Conservation (phyloP, 2,113 vertebrate species). For the Ceratotherium simum region DNA sequence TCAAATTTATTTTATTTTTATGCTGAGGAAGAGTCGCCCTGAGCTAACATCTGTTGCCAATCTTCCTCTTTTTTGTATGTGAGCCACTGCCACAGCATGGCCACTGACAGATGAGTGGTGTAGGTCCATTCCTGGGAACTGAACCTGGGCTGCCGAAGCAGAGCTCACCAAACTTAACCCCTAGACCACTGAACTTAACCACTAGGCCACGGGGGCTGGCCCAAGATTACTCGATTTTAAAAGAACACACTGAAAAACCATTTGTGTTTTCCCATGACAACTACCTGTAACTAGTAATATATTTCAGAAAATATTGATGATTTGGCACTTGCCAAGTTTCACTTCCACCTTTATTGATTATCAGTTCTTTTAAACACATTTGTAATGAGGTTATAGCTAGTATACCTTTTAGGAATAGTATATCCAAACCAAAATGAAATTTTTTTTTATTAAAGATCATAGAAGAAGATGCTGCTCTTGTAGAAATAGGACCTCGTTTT, state of each 20-base stretch:
- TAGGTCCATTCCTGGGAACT: too few relatives aligned
- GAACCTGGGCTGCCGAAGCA: too few relatives aligned
- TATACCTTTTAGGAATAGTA: background rate
- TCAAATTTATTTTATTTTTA: conserved; percentile 30
- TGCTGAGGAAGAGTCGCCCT: too few relatives aligned
- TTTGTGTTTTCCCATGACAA: background rate
- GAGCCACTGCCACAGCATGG: too few relatives aligned
- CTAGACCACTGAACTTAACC: too few relatives aligned
- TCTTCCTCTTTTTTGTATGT: too few relatives aligned
- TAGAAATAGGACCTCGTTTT: conserved; percentile 98
- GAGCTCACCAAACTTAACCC: too few relatives aligned
- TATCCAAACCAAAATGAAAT: conserved; percentile 42
- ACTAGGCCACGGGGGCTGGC: too few relatives aligned
- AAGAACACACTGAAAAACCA: background rate
- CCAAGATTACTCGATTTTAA: conserved; percentile 20
- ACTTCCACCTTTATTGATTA: background rate
- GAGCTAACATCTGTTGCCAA: too few relatives aligned
- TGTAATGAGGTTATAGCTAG: background rate
- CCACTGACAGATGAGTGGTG: too few relatives aligned
- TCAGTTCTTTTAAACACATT: background rate
- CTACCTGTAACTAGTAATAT: background rate
- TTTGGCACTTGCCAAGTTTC: background rate
- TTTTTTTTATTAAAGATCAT: conserved; percentile 91
- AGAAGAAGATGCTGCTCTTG: conserved; percentile 96
- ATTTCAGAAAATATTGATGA: conserved; percentile 16